Evolutionary conservation across 2,888 invertebrate species (phyloP).

Genomic region (Ophion obscuratus): DNA sequence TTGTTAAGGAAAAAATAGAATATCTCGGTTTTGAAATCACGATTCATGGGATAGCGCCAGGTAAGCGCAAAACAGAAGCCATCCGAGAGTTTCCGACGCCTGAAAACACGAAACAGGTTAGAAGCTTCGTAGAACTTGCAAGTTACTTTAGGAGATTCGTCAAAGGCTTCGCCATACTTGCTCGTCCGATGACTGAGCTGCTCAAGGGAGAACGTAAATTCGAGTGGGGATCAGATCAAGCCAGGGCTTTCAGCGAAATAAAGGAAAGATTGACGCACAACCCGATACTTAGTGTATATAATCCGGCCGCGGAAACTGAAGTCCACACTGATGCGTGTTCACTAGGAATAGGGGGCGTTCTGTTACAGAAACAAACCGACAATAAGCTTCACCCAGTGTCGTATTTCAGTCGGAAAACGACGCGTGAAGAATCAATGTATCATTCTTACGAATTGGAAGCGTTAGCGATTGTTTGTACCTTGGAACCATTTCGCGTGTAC

Average conservation of each 20-base stretch:
- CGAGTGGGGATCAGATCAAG: too few relatives aligned
- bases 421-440: slow-evolving; percentile 76
- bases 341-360: too few relatives aligned
- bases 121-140: neutral
- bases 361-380: too few relatives aligned
- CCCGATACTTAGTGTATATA: too few relatives aligned
- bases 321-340: too few relatives aligned
- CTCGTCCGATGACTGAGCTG: too few relatives aligned
- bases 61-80: slow-evolving; percentile 43
- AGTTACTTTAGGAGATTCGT: slow-evolving; percentile 5
- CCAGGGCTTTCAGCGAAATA: too few relatives aligned
- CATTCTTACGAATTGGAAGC: slow-evolving; percentile 81
- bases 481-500: slow-evolving; percentile 79
- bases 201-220: too few relatives aligned
- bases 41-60: slow-evolving; percentile 69
- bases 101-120: neutral
- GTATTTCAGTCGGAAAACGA: slow-evolving; percentile 65
- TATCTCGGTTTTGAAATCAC: slow-evolving; percentile 72
- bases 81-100: neutral
- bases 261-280: too few relatives aligned
- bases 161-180: too few relatives aligned
- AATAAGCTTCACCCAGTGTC: too few relatives aligned
- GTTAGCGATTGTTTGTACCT: slow-evolving; percentile 76
- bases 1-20: slow-evolving; percentile 68
- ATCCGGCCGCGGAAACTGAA: too few relatives aligned